These are phyloP conservation scores for Heliocidaris tuberculata DNA, from an alignment of 35 echinoderm and acorn worm species.

Conservation along the genomic window DNA sequence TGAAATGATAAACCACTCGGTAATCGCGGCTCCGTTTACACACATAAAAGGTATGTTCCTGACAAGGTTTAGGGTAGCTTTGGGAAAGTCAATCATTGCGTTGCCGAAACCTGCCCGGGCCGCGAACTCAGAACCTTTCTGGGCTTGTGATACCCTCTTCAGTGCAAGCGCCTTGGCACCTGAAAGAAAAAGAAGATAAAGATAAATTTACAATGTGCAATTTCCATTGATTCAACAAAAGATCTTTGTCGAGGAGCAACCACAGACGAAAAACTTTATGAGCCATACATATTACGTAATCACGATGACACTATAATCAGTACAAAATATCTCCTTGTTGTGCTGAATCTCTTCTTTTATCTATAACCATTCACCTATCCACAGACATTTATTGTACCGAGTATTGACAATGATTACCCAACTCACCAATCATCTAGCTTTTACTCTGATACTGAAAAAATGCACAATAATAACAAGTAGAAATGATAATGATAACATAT, in stretches of 20 bases:
- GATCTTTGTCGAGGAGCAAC: too few species aligned
- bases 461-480: too few species aligned
- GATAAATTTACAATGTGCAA: background rate
- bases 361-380: background rate
- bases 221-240: too few species aligned
- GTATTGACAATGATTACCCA: background rate
- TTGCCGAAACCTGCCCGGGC: slow-evolving; percentile 81
- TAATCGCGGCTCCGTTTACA: slow-evolving; percentile 74
- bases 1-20: slow-evolving; percentile 90
- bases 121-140: slow-evolving; percentile 76
- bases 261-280: too few species aligned
- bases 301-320: too few species aligned
- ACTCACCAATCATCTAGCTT: background rate
- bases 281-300: too few species aligned
- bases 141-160: slow-evolving; percentile 61
- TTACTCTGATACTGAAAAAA: too few species aligned
- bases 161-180: slow-evolving; percentile 61
- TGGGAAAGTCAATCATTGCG: slow-evolving; percentile 78
- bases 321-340: too few species aligned
- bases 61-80: slow-evolving; percentile 64
- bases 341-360: background rate
- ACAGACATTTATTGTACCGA: background rate
- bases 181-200: slow-evolving; percentile 10
- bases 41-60: slow-evolving; percentile 93
- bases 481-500: too few species aligned